phyloP scores from a whole-genome alignment of 2,888 invertebrate genomes.

The Buathra laborator region DNA sequence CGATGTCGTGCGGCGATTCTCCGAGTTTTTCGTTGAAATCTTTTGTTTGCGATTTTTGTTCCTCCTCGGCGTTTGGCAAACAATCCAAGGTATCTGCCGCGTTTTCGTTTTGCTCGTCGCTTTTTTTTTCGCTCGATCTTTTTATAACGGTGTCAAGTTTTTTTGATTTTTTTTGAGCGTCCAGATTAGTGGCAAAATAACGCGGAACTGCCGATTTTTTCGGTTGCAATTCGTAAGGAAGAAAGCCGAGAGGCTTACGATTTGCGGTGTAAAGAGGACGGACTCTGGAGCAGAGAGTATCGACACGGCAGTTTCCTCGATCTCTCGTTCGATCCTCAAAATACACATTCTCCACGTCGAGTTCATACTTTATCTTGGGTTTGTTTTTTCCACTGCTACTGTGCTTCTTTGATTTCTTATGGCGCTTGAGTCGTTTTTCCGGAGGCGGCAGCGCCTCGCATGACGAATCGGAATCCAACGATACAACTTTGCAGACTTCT shows the following conservation, averaged over 20 bases:
- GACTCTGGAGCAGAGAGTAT: constrained; percentile 88
- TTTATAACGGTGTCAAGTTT: constrained; percentile 80
- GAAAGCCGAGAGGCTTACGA: constrained; percentile 73
- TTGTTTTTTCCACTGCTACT: constrained; percentile 64
- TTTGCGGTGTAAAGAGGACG: constrained; percentile 86
- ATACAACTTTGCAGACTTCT: constrained; percentile 33
- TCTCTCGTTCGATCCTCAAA: constrained; percentile 88
- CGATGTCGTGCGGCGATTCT: constrained; percentile 86
- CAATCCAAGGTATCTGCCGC: constrained; percentile 50
- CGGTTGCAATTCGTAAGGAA: constrained; percentile 62
- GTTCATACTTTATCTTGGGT: constrained; percentile 71
- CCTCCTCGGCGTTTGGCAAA: constrained; percentile 84
- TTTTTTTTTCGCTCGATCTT: constrained; percentile 33
- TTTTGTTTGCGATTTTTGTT: constrained; percentile 86
- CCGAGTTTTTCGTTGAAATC: constrained; percentile 86
- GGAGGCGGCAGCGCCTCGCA: constrained; percentile 1
- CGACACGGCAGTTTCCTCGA: constrained; percentile 87
- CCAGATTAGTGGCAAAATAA: constrained; percentile 76
- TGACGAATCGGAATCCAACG: constrained; percentile 46
- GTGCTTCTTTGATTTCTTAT: constrained; percentile 78
- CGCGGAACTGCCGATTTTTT: constrained; percentile 71
- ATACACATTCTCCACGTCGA: constrained; percentile 83
- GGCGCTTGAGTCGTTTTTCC: constrained; percentile 69
- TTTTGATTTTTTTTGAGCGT: constrained; percentile 71
- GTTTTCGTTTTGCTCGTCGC: constrained; percentile 13